Evolutionary conservation across 2,113 vertebrate genomes (phyloP), one percentile per base, ranked within the genome.

Genomic region (Podiceps cristatus): DNA sequence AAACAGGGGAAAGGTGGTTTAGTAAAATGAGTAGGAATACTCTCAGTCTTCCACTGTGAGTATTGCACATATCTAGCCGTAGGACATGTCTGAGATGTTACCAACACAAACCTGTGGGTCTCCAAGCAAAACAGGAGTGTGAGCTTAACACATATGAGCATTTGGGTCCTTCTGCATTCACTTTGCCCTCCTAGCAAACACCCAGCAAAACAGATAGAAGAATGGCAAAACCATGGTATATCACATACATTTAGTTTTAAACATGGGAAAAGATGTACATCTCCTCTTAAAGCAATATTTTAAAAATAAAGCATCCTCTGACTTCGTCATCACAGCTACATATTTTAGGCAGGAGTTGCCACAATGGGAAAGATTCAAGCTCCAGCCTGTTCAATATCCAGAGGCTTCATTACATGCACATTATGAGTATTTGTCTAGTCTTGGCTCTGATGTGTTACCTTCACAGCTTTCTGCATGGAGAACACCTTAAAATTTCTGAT

Each of bases 311-410:
- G 44, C 24, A 79, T 75, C 69, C 5, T 81, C 77, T 72, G 76
- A 75, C 62, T 94, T 89, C 7, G 2, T 63, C 80, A 89, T 85
- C 52, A 82, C 45, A 62, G 29, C 40, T 82, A 8, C 68, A 15
- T 23, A 11, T 87, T 96, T 91, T 87, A 94, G 80, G 52, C 56
- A 96, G 80, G 47, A 86, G 42, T 86, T 93, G 56, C 84, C 80
- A 58, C 76, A 81, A 40, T 91, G 80, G 86, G 80, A 89, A 94
- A 80, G 40, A 93, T 77, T 89, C 91, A 95, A 95, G 89, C 73
- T 95, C 64, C 86, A 89, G 60, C 91, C 87, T 96, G 91, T 75
- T 91, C 93, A 91, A 67, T 71, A 94, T 94, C 86, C 89, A 96
- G 91, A 94, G 84, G 84, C 73, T 91, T 93, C 86, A 78, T 94